Conservation (phyloP, 2,797 vertebrate species). For the Hoplostethus mediterraneus region DNA sequence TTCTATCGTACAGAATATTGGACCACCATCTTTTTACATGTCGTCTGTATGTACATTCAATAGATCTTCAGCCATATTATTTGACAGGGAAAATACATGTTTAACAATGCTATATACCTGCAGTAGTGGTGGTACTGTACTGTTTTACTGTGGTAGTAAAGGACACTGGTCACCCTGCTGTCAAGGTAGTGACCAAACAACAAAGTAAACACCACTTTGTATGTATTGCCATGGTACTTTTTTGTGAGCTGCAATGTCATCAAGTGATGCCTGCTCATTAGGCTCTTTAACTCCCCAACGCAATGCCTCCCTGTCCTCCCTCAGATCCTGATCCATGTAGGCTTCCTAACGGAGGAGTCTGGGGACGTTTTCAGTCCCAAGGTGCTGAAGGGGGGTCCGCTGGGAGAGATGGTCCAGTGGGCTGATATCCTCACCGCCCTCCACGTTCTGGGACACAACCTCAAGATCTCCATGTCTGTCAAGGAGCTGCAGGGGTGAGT, state of each 20-base stretch:
- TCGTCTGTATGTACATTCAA: not conserved
- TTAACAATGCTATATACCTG: too few relatives aligned
- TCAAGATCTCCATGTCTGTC: conserved; percentile 90
- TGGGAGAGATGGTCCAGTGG: conserved; percentile 99
- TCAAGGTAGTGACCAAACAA: too few relatives aligned
- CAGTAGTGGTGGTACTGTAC: too few relatives aligned
- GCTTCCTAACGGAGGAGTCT: conserved; percentile 97
- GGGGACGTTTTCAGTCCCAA: conserved; percentile 97
- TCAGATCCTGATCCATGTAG: conserved; percentile 95
- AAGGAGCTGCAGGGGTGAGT: conserved; percentile 98
- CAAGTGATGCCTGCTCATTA: not conserved
- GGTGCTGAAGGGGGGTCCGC: conserved; percentile 95
- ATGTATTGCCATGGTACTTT: too few relatives aligned
- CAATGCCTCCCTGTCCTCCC: conserved; percentile 13
- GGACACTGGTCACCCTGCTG: too few relatives aligned
- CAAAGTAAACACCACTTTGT: too few relatives aligned
- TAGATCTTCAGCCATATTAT: not conserved
- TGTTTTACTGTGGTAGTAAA: too few relatives aligned
- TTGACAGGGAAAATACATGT: not conserved
- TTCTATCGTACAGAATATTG: conserved; percentile 7
- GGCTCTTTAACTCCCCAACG: not conserved
- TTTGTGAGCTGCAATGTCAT: not conserved
- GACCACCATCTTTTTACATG: not conserved
- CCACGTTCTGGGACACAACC: conserved; percentile 94
- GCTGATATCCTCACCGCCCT: conserved; percentile 96